phyloP scores from a whole-genome alignment of 2,888 invertebrate species.

The Drosophila kokeensis region DNA sequence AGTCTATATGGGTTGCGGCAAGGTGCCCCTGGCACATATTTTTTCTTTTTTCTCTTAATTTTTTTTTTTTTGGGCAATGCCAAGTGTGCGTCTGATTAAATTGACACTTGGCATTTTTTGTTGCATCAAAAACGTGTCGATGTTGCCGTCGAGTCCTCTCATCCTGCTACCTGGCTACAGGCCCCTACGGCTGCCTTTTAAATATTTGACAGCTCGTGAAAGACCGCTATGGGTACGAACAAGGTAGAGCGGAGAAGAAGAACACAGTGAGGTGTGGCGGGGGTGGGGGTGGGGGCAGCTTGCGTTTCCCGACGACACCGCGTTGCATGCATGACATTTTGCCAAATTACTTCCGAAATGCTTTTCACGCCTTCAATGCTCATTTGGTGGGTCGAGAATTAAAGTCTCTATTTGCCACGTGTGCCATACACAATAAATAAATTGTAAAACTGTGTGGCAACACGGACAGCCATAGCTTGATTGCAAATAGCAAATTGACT shows the following conservation, averaged over 20 bases:
- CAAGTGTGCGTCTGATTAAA: conserved; percentile 77
- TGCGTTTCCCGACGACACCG: conserved; percentile 23
- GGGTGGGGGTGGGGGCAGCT: not conserved
- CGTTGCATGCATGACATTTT: conserved; percentile 63
- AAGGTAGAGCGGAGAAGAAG: not conserved
- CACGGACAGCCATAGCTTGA: not conserved
- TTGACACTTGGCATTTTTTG: conserved; percentile 80
- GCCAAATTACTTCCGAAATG: conserved; percentile 63
- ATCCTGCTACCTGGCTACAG: conserved; percentile 22
- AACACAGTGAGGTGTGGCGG: not conserved
- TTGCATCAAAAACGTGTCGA: conserved; percentile 73
- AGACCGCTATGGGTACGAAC: conserved; percentile 4
- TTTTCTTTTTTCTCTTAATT: not conserved
- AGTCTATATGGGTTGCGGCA: not conserved
- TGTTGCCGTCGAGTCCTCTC: conserved; percentile 14
- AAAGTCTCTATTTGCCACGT: conserved; percentile 3
- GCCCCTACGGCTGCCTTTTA: conserved; percentile 51
- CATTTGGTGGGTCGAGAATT: not conserved
- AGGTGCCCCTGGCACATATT: conserved; percentile 36
- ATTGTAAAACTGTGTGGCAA: conserved; percentile 15
- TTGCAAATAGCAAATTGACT: too few relatives aligned
- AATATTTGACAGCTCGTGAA: conserved; percentile 64
- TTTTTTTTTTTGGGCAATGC: conserved; percentile 33
- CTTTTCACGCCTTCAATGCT: conserved; percentile 47
- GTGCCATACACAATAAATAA: conserved; percentile 8